Base-by-base conservation (phyloP, 2,888 invertebrate species). In the Drosophila paracracens region DNA sequence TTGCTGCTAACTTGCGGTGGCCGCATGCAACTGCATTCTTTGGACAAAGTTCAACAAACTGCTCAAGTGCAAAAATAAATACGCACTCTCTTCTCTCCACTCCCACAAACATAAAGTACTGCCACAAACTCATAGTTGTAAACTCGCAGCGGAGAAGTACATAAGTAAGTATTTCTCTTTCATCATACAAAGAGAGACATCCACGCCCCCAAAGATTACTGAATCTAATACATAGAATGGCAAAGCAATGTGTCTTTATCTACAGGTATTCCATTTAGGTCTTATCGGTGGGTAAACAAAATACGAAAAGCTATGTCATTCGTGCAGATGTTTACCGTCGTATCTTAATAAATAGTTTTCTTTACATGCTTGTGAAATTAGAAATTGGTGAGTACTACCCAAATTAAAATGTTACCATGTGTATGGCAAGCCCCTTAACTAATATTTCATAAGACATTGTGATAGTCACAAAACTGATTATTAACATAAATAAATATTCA, bases 1-100 rank as follows among this genome's bases (percentile, higher is more conserved):
- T 38, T 40, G 38, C 40, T 8, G 18, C n/a, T 40, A 18, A 18
- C 18, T 40, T n/a, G 40, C 40, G 40, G 40, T 8, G 8, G 53
- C 7, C 53, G 25, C 60, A 68, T 38, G 58, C 54, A 70, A 60
- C 16, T 54, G 54, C 50, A 61, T 13, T 27, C 13, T 6, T 25
- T 52, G 51, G 59, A 18, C 64, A 61, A 57, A 65, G 65, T 61
- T 72, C 65, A 70, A 70, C 48, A 69, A 70, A 69, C 70, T 70
- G 38, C 35, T 60, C 27, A 40, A 48, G n/a, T 71, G 52, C 63
- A 53, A 70, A 71, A 70, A 69, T 63, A 70, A 70, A 70, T 54
- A 63, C 52, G 43, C 27, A 57, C 68, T 56, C 61, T 36, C 10
- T 27, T 6, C n/a, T 29, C 18, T 40, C 16, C 27, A 13, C n/a